Base-by-base conservation (phyloP, 2,113 vertebrate genomes). In the Monopterus albus region DNA sequence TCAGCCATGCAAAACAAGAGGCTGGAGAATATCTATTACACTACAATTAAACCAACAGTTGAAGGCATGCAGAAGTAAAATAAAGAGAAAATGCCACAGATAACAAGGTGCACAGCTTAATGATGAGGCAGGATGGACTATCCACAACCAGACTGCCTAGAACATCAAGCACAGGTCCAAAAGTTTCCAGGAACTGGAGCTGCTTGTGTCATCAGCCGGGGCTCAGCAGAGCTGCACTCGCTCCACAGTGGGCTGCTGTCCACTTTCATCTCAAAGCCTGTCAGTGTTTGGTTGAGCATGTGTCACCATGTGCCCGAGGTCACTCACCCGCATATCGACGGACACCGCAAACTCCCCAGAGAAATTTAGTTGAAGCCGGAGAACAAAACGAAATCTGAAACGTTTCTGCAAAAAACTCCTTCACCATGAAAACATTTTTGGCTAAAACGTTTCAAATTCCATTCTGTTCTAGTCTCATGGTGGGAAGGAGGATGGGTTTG, bases 381-480 rank as follows among this genome's bases (percentile, higher is more conserved):
- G 94, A 94, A 94, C 89, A 53, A 87, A 88, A 93, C 92, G 90
- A 93, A 94, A 94, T 94, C 93, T 94, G 94, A 94, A 94, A 94
- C 93, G 93, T 94, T 94, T 94, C 93, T 92, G 94, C 94, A 91
- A 94, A 94, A 94, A 94, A 94, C 93, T 92, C 93, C 92, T 91
- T 91, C 88, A 92, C 89, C 84, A 76, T 94, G 85, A 93, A 92
- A 90, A 92, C 92, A 94, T 94, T 94, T 94, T 94, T 94, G 93
- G 93, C 94, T 92, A 92, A 94, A 94, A 94, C 94, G 94, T 94
- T 94, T 94, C 94, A 94, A 93, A 94, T 94, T 94, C 92, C 94
- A 92, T 93, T 91, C 82, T 46, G 89, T 93, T 92, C 92, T 66
- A 89, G 74, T 91, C 91, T 68, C 18, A 58, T 56, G 67, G 72